These are phyloP conservation scores for Rutpela maculata DNA, from an alignment of 2,888 invertebrate genomes.

Conservation along the genomic window DNA sequence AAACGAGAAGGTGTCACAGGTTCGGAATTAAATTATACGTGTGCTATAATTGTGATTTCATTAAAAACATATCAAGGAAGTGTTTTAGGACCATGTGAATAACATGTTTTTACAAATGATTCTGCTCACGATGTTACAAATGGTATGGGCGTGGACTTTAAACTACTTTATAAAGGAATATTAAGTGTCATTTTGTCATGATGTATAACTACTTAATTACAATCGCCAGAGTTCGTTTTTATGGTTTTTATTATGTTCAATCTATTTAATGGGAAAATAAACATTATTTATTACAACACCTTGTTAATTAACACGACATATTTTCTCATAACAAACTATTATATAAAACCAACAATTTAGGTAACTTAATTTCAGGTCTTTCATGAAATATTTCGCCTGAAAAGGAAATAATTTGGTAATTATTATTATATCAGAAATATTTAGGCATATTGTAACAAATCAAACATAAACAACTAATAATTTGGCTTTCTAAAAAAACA, in stretches of 20 bases:
- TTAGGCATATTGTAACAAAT: too few relatives aligned
- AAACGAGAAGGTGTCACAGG: constrained; percentile 25
- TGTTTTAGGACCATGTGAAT: constrained; percentile 56
- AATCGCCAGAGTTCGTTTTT: constrained; percentile 52
- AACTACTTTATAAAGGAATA: constrained; percentile 55
- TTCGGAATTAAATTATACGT: constrained; percentile 30
- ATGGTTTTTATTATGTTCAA: constrained; percentile 49
- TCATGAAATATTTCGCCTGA: neutral
- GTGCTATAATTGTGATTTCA: constrained; percentile 45
- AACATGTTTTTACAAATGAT: constrained; percentile 44
- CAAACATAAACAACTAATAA: too few relatives aligned
- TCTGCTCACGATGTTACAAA: constrained; percentile 38
- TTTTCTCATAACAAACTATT: constrained; percentile 35
- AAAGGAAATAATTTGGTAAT: neutral
- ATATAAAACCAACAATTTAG: neutral
- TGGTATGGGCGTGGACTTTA: constrained; percentile 52
- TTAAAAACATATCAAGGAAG: constrained; percentile 63
- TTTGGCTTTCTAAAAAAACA: too few relatives aligned
- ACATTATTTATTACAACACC: constrained; percentile 52
- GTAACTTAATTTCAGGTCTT: neutral
- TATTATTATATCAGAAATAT: neutral
- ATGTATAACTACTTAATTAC: constrained; percentile 58
- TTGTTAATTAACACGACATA: constrained; percentile 45
- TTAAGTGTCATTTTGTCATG: constrained; percentile 58
- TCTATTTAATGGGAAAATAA: constrained; percentile 57